Evolutionary conservation across 1,140 invertebrate species (phyloP), one percentile per base, ranked within the genome.

Genomic region (Drosophila watanabei): DNA sequence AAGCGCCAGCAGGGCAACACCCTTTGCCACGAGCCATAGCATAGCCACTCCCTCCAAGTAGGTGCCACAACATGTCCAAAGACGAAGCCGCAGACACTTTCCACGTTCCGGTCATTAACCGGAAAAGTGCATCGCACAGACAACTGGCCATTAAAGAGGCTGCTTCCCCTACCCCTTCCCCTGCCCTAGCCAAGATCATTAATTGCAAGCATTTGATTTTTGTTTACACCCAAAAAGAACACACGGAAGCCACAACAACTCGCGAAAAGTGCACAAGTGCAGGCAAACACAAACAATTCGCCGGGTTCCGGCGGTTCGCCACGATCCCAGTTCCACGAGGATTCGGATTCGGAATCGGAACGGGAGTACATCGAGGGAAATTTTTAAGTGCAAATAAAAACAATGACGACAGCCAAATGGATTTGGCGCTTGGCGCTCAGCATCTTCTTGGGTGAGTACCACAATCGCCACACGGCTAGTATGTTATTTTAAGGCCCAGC

Each of bases 321-420:
- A 56, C 79, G 69, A 58, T 80, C 81, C 80, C 71, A 85, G 69
- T 64, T 80, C 81, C 80, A 75, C 69, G 73, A 72, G 68, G 43
- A 45, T 43, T 20, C 52, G 28, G 20, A 45, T 43, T 20, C 52
- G 28, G 20, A 45, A 16, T 45, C 11, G 32, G 13, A 59, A 14
- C 28, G n/a, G 54, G 75, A 35, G 75, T 78, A 57, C 43, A 48
- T 80, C 46, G 70, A 70, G 66, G 62, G 69, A 71, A 87, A 80
- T 75, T 87, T 80, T 91, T 78, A 82, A 90, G 90, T 90, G 86
- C 86, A 86, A 79, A 86, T 68, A 73, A 72, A 85, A 78, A 73
- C 76, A 82, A 92, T 92, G 91, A 92, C 91, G 90, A 88, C 90
- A 91, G 84, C 82, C 82, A 92, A 92, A 92, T 92, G 91, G 91